Conservation (phyloP, 2,113 vertebrate species). For the Scomber scombrus region DNA sequence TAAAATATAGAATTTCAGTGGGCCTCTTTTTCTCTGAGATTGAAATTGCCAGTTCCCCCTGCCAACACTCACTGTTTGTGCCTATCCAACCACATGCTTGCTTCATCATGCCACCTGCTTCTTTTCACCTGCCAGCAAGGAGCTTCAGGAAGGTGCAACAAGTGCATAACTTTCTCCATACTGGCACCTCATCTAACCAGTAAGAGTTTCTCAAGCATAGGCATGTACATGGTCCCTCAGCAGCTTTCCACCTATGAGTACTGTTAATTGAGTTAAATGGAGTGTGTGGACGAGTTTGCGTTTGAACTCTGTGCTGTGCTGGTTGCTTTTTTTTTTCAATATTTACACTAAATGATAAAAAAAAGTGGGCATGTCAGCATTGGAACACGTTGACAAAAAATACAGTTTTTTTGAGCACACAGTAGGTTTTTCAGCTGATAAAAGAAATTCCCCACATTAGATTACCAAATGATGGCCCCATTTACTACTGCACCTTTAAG, state of each 20-base stretch:
- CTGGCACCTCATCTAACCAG: background rate
- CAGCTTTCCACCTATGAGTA: background rate
- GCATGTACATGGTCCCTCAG: background rate
- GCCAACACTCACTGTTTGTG: background rate
- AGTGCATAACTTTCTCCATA: conserved; percentile 1
- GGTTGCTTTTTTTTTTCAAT: background rate
- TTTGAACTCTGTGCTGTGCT: background rate
- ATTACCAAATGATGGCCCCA: no score
- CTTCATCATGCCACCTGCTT: background rate
- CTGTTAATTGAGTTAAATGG: background rate
- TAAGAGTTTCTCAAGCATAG: background rate
- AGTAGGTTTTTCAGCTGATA: background rate
- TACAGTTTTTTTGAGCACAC: background rate
- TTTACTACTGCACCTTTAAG: background rate
- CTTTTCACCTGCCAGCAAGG: background rate
- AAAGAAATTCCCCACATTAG: background rate
- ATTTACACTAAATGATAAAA: background rate
- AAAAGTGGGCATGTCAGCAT: no score
- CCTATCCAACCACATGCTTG: background rate
- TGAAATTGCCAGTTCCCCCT: background rate
- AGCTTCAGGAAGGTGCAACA: background rate
- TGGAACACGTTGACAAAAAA: no score
- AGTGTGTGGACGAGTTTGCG: background rate
- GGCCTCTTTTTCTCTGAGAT: background rate
- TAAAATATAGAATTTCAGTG: background rate